These are phyloP conservation scores for Saccopteryx bilineata DNA, from an alignment of 2,113 vertebrate species.

Conservation along the genomic window DNA sequence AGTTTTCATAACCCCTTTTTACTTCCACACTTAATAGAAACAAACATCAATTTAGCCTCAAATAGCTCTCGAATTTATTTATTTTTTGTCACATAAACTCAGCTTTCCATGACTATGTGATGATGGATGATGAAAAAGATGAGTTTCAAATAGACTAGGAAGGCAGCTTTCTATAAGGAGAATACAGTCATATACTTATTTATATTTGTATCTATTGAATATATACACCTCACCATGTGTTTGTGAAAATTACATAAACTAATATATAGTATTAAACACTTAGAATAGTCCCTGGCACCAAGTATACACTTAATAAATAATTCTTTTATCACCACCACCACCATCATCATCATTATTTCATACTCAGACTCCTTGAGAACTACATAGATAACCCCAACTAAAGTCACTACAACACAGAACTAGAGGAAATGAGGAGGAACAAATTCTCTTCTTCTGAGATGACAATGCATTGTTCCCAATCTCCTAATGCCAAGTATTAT, in stretches of 20 bases:
- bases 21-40: background rate
- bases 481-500: background rate
- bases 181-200: background rate
- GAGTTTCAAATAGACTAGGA: background rate
- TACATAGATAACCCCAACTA: background rate
- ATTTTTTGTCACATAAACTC: background rate
- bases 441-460: background rate
- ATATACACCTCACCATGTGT: background rate
- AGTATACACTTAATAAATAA: background rate
- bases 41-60: background rate
- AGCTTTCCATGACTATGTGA: background rate
- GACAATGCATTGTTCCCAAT: background rate
- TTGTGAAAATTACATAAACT: background rate
- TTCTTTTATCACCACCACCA: background rate
- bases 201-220: background rate
- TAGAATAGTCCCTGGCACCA: background rate
- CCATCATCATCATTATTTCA: background rate
- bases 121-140: background rate
- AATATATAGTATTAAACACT: background rate
- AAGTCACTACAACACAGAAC: background rate
- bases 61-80: background rate
- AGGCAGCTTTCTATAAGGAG: background rate
- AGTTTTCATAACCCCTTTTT: background rate
- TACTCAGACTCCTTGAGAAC: background rate
- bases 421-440: background rate